Conservation (phyloP, 2,797 vertebrate species). For the Poliocrania exsul region DNA sequence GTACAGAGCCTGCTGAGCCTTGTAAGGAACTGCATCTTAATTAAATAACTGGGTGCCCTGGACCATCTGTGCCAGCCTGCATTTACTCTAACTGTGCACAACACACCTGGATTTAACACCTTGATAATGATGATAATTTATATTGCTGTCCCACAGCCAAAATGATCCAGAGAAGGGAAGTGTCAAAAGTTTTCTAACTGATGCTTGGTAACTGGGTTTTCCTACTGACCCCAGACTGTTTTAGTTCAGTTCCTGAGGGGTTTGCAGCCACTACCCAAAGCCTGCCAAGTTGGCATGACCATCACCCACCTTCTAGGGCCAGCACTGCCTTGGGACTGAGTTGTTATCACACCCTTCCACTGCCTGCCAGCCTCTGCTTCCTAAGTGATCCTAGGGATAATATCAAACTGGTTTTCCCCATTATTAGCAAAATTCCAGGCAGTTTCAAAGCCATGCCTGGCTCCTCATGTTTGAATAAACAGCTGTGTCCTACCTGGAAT, state of each 20-base stretch:
- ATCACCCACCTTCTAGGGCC: background rate
- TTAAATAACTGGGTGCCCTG: background rate
- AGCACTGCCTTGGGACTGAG: accelerated
- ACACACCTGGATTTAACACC: background rate
- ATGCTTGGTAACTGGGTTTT: background rate
- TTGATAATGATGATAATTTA: background rate
- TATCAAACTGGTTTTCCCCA: background rate
- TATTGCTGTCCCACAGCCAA: background rate
- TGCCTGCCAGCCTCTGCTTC: background rate
- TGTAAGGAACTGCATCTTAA: background rate
- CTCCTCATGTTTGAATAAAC: background rate
- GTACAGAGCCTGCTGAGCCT: background rate
- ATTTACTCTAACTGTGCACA: background rate
- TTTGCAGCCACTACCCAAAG: background rate
- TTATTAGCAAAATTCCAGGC: background rate
- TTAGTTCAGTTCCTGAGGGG: background rate
- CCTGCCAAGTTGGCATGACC: background rate
- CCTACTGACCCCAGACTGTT: accelerated
- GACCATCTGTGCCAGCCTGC: background rate
- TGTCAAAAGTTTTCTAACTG: background rate
- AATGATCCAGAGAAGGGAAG: background rate
- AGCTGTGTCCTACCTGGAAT: background rate
- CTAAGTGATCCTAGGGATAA: background rate
- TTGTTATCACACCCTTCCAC: background rate
- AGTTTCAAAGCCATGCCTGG: background rate